phyloP scores from a whole-genome alignment of 1,140 invertebrate species.

The Pentalonia nigronervosa region DNA sequence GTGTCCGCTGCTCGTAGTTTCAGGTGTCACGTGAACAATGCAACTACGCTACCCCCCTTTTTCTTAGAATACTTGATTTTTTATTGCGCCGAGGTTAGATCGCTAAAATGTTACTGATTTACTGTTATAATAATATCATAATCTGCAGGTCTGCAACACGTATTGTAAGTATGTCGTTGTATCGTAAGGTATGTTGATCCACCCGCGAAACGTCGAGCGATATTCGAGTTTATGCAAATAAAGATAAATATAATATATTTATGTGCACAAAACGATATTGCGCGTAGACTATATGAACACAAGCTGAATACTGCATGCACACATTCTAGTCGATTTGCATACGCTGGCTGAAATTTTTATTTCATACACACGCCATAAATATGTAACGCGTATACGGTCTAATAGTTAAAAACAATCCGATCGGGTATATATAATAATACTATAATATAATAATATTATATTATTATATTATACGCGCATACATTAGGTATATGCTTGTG shows the following conservation, averaged over 20 bases:
- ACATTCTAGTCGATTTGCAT: neutral
- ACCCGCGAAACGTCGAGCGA: neutral
- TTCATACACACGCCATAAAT: neutral
- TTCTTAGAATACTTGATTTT: no score
- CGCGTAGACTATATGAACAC: neutral
- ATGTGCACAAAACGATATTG: neutral
- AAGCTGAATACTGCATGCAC: neutral
- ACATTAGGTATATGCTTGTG: neutral
- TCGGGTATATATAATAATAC: neutral
- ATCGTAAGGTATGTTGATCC: neutral
- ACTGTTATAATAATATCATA: neutral
- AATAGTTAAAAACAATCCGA: conserved; percentile 44
- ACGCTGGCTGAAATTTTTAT: conserved; percentile 24
- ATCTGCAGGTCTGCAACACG: neutral
- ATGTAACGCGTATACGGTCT: conserved; percentile 13
- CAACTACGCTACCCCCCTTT: no score
- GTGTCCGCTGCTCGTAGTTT: no score
- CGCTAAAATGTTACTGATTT: neutral
- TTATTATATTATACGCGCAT: neutral
- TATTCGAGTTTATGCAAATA: neutral
- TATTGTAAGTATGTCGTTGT: no score
- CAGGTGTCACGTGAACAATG: no score
- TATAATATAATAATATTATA: neutral
- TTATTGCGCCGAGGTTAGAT: neutral
- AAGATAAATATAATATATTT: neutral